Base-by-base conservation (phyloP, 2,797 vertebrate genomes). In the Erithacus rubecula region DNA sequence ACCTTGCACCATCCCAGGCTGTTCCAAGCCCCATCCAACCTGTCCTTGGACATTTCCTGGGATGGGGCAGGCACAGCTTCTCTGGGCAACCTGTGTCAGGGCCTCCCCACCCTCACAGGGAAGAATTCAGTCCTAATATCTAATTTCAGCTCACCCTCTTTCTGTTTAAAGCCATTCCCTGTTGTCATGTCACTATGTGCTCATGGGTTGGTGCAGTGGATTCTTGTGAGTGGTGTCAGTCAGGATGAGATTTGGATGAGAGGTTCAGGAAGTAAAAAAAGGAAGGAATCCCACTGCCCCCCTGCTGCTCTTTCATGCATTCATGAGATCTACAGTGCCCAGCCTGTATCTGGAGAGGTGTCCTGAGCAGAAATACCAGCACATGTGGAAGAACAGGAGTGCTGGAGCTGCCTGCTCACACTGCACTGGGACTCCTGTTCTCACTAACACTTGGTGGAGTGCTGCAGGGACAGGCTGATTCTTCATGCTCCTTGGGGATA, bases 1-100 rank as follows among this genome's bases (percentile, higher is more conserved):
- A 10, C 6, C 8, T 58, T 46, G n/a, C n/a, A 16, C 29, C 2
- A 9, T 2, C 30, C 9, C n/a, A 46, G n/a, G 4, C 0, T 37
- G 23, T 10, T 70, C 37, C 26, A n/a, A 58, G 20, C 12, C 15
- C 6, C 2, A 2, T 41, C 65, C 58, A 70, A 2, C 4, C 24
- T 58, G 51, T 3, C 12, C 44, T 77, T 26, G 18, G 1, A 23
- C 12, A 23, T 11, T 63, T 14, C 21, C 51, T 59, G 26, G 21
- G 4, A 30, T 64, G 29, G 24, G 10, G 30, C 51, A 64, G 29
- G 24, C 51, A 64, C 51, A 70, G 58, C 29, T 64, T 16, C 51
- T 34, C 51, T 58, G 64, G n/a, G 9, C 3, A 51, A 0, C 12
- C 21, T 63, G 12, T 56, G n/a, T 24, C 37, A 77, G 11, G 6